phyloP scores from a whole-genome alignment of 2,113 vertebrate genomes.

The Myocastor coypus region DNA sequence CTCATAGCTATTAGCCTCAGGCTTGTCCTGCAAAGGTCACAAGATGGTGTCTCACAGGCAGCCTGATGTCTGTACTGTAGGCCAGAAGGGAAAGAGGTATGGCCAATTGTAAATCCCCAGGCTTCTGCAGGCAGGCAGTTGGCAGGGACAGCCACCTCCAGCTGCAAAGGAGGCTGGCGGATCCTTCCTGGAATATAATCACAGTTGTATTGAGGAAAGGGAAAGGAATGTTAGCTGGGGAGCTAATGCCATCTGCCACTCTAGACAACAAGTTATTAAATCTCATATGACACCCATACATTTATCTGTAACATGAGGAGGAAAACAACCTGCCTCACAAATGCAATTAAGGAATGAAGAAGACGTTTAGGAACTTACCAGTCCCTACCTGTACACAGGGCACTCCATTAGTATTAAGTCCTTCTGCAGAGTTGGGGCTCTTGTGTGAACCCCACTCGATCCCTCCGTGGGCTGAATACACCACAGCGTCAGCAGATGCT shows the following conservation, averaged over 20 bases:
- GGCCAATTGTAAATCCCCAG: not conserved
- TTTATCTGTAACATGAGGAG: not conserved
- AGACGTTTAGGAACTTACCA: not conserved
- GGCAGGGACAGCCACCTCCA: not conserved
- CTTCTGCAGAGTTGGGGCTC: not conserved
- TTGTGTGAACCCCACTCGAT: not conserved
- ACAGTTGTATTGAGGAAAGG: not conserved
- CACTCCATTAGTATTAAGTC: not conserved
- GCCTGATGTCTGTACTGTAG: not conserved
- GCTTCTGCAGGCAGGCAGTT: not conserved
- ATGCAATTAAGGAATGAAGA: not conserved
- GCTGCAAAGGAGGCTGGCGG: constrained; percentile 54
- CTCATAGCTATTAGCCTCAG: not conserved
- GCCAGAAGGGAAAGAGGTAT: not conserved
- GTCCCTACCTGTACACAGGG: not conserved
- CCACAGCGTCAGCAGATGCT: not conserved
- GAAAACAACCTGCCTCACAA: not conserved
- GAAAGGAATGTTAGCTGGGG: not conserved
- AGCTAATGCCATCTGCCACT: not conserved
- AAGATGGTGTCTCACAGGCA: not conserved
- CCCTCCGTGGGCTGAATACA: not conserved
- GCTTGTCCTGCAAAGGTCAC: not conserved
- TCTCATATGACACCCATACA: constrained; percentile 2
- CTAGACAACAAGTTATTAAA: not conserved
- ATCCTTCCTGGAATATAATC: not conserved